A percentile compares a stretch with the other conserved stretches of the same genome.
Conservation (phyloP, 2,113 vertebrate species). For the Hassar affinis region DNA sequence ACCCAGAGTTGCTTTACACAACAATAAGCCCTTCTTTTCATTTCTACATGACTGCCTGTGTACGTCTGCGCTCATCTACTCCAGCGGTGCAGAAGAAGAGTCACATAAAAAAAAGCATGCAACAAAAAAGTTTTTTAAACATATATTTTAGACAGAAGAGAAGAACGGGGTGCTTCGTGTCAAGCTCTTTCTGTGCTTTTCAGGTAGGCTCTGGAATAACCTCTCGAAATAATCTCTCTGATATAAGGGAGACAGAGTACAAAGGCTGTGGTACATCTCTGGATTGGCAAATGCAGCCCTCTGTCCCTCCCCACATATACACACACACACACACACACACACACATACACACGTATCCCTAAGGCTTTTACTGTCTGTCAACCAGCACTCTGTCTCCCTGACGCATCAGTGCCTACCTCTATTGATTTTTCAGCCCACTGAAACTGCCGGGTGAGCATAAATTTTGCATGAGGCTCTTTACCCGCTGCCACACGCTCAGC, state of each 20-base stretch:
- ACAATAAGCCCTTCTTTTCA: slow-evolving; percentile 70
- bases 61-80: slow-evolving; percentile 85
- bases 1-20: slow-evolving; percentile 43
- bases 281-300: slow-evolving; percentile 17
- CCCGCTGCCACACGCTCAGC: slow-evolving; percentile 91
- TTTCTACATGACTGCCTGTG: slow-evolving; percentile 59
- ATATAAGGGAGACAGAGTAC: slow-evolving; percentile 78
- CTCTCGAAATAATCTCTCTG: slow-evolving; percentile 93
- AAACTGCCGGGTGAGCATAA: slow-evolving; percentile 99
- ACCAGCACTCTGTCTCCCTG: slow-evolving; percentile 97
- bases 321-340: not conserved
- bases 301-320: slow-evolving; percentile 75
- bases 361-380: slow-evolving; percentile 99
- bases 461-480: slow-evolving; percentile 99
- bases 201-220: slow-evolving; percentile 80
- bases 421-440: slow-evolving; percentile 99
- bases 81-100: slow-evolving; percentile 69
- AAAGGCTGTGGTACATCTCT: slow-evolving; percentile 12
- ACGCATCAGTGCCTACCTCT: slow-evolving; percentile 90
- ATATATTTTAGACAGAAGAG: slow-evolving; percentile 68
- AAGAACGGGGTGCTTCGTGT: slow-evolving; percentile 66
- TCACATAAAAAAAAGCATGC: slow-evolving; percentile 66
- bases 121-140: slow-evolving; percentile 54
- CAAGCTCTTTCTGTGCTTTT: slow-evolving; percentile 65
- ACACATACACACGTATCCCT: slow-evolving; percentile 79